phyloP scores from a whole-genome alignment of 2,888 invertebrate species.

The Stramonita haemastoma region DNA sequence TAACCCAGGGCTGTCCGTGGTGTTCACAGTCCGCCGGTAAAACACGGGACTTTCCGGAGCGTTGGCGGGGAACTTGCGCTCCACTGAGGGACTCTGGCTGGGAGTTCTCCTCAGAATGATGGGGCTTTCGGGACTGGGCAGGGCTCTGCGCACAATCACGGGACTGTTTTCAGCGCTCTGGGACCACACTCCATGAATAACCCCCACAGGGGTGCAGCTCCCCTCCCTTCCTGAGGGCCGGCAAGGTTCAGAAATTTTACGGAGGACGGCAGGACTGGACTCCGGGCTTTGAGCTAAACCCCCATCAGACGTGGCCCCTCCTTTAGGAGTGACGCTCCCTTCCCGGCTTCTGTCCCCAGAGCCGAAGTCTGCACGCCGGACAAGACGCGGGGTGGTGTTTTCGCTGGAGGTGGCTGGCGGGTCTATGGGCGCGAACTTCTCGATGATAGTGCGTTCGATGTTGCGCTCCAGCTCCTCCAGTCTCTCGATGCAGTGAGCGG shows the following conservation, averaged over 20 bases:
- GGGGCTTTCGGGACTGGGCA: conserved; percentile 32
- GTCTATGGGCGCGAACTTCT: conserved; percentile 46
- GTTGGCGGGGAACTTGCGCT: conserved; percentile 20
- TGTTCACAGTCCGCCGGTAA: neutral
- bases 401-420: neutral
- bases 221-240: conserved; percentile 27
- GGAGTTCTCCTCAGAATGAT: conserved; percentile 7
- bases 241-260: conserved; percentile 10
- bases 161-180: conserved; percentile 40
- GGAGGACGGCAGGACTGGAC: conserved; percentile 12
- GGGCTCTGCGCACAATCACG: conserved; percentile 27
- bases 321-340: conserved; percentile 37
- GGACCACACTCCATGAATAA: neutral
- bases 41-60: conserved; percentile 18
- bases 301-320: neutral
- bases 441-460: conserved; percentile 51
- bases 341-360: conserved; percentile 18
- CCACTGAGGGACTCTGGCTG: conserved; percentile 25
- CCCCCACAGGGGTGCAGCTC: conserved; percentile 17
- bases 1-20: neutral
- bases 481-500: conserved; percentile 49
- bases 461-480: conserved; percentile 50
- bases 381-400: neutral
- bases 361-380: neutral
- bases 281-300: conserved; percentile 17